Evolutionary conservation across 2,797 vertebrate genomes (phyloP).

Genomic region (Decapterus maruadsi): DNA sequence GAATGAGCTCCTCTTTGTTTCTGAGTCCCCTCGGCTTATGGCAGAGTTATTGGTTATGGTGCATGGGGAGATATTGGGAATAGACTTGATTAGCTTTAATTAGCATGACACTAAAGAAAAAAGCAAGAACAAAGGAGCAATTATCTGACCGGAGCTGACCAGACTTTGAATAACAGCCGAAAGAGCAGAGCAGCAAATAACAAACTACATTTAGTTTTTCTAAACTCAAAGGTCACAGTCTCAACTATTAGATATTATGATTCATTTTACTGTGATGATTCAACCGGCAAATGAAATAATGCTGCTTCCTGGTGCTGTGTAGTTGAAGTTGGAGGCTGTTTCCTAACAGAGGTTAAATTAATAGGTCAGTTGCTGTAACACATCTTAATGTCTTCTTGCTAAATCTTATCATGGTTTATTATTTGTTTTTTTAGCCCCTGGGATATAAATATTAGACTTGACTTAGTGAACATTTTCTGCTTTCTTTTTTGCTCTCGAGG

Average conservation of each 20-base stretch:
- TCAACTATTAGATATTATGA: no score
- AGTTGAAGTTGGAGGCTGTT: no score
- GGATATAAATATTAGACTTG: not conserved
- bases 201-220: no score
- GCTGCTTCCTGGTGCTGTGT: no score
- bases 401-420: not conserved
- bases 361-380: no score
- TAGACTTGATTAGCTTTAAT: conserved; percentile 49
- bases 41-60: conserved; percentile 56
- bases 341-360: no score
- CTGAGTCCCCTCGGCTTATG: conserved; percentile 47
- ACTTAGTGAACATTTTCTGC: not conserved
- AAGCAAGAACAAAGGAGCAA: conserved; percentile 24
- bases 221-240: no score
- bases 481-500: no score
- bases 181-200: not conserved
- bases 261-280: no score
- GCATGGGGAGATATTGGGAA: conserved; percentile 44
- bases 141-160: conserved; percentile 23
- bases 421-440: not conserved
- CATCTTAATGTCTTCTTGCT: not conserved
- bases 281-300: no score
- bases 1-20: conserved; percentile 70
- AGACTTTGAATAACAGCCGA: not conserved
- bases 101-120: conserved; percentile 7